Base-by-base conservation (phyloP, 2,113 vertebrate species). In the Pitta sordida region DNA sequence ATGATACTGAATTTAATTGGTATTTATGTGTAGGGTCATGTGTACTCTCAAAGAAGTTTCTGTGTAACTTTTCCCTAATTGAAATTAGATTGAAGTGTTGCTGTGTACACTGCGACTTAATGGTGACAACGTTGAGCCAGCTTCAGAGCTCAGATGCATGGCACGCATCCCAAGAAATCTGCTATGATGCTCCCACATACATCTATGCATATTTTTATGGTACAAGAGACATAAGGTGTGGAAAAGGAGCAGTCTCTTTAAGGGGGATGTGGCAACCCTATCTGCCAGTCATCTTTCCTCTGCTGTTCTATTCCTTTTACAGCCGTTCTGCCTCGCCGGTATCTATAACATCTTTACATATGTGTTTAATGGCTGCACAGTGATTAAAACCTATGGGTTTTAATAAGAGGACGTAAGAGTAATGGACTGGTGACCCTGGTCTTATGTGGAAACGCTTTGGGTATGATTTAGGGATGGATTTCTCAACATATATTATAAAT, bases 171-270 rank as follows among this genome's bases (percentile, higher is more conserved):
- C 90, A 60, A 92, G 95, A 96, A 92, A 87, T 95, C 70, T 93
- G 56, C 79, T 96, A 95, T 91, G 95, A 95, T 95, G 95, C 92
- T 96, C 91, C 93, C 95, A 95, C 95, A 95, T 97, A 94, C 91
- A 97, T 95, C 94, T 94, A 96, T 95, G 91, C 93, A 95, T 92
- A 96, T 96, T 94, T 96, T 96, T 96, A 96, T 94, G 92, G 92
- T 96, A 96, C 91, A 97, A 95, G 91, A 97, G 95, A 97, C 95
- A 96, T 96, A 96, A 96, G 96, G 92, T 97, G 95, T 97, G 93
- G 94, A 96, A 96, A 93, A 96, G 95, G 91, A 96, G 94, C 92
- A 97, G 93, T 97, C 95, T 97, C 94, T 97, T 93, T 97, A 97
- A 97, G 93, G 95, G 91, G 95, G 92, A 96, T 97, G 92, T 96